These are phyloP conservation scores for Sebastes diploproa DNA, from an alignment of 2,797 vertebrate genomes.

Conservation along the genomic window DNA sequence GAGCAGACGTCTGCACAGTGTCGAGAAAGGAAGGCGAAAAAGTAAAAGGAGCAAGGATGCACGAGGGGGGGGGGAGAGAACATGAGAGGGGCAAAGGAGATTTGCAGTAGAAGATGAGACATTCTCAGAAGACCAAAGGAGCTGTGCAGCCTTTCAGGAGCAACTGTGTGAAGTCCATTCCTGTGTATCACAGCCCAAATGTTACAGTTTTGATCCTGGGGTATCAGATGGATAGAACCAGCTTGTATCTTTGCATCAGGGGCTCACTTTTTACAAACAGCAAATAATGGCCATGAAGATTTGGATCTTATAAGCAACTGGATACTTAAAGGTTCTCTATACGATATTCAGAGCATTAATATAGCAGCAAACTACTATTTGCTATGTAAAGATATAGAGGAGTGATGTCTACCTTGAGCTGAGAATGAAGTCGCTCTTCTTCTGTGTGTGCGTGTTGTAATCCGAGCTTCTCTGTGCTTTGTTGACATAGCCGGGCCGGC, in stretches of 20 bases:
- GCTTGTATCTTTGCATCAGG: slow-evolving; percentile 16
- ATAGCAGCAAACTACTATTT: too few species aligned
- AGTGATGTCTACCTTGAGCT: too few species aligned
- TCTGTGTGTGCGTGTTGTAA: too few species aligned
- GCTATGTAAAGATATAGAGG: too few species aligned
- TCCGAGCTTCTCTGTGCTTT: too few species aligned
- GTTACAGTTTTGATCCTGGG: slow-evolving; percentile 45
- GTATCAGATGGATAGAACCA: slow-evolving; percentile 29
- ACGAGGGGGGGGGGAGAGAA: slow-evolving; percentile 19
- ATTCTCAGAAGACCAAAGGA: slow-evolving; percentile 55
- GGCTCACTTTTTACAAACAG: neutral
- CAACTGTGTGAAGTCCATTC: slow-evolving; percentile 40
- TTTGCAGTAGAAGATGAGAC: slow-evolving; percentile 53
- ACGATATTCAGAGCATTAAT: too few species aligned
- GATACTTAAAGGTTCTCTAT: neutral
- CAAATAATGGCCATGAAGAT: neutral
- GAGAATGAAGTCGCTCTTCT: too few species aligned
- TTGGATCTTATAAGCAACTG: neutral
- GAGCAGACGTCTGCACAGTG: slow-evolving; percentile 1
- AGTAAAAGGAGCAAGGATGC: slow-evolving; percentile 23
- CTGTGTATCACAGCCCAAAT: slow-evolving; percentile 49
- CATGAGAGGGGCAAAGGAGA: slow-evolving; percentile 32
- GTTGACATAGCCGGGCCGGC: too few species aligned
- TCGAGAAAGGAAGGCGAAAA: slow-evolving; percentile 4
- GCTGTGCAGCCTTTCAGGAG: slow-evolving; percentile 42